Conservation (phyloP, 1,140 invertebrate genomes). For the Pseudomyrmex dendroicus region DNA sequence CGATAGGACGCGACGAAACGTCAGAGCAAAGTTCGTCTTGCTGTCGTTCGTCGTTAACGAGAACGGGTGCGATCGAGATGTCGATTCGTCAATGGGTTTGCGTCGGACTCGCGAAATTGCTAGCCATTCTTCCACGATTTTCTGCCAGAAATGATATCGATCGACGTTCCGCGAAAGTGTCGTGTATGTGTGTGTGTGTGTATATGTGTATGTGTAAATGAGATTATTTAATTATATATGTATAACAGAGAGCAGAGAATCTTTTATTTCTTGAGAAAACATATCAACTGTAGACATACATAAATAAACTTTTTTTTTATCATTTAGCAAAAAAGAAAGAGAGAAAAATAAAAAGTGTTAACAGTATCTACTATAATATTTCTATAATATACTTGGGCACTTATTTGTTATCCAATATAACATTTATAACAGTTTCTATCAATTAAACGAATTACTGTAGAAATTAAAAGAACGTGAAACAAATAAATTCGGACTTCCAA, state of each 20-base stretch:
- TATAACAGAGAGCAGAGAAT: constrained; percentile 14
- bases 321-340: neutral
- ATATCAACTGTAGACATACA: neutral
- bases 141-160: constrained; percentile 35
- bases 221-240: constrained; percentile 37
- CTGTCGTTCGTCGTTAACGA: constrained; percentile 52
- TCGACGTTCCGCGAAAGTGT: constrained; percentile 10
- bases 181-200: no score
- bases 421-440: neutral
- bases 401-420: neutral
- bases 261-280: neutral
- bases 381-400: no score
- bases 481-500: constrained; percentile 41
- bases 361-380: no score
- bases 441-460: no score
- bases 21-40: constrained; percentile 50
- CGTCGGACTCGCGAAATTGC: constrained; percentile 42
- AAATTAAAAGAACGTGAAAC: neutral
- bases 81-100: constrained; percentile 44
- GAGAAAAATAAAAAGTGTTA: no score
- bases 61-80: constrained; percentile 34
- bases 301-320: constrained; percentile 29
- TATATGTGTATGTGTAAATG: neutral
- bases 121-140: constrained; percentile 50
- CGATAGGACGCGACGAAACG: constrained; percentile 60